Percentiles rank a stretch among this genome's conserved stretches.
Evolutionary conservation across 2,797 vertebrate species (phyloP).

Genomic region (Oryzias sinensis): DNA sequence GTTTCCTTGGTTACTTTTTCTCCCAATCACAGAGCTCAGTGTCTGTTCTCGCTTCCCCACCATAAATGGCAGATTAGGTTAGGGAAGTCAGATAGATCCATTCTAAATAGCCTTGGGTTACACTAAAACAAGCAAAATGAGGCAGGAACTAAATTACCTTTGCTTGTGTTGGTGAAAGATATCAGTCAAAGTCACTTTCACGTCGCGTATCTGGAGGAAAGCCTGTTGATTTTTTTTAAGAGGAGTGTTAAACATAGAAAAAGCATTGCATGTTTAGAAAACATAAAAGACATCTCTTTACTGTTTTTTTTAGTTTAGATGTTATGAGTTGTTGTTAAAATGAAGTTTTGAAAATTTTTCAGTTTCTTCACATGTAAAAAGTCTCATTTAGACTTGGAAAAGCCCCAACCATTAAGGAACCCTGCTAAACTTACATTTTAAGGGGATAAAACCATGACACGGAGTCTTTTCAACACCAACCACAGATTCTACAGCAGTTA

Average conservation of each 20-base stretch:
- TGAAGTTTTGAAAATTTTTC: too few relatives aligned
- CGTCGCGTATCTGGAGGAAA: slow-evolving; percentile 26
- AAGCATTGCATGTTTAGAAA: slow-evolving; percentile 1
- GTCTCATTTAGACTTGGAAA: too few relatives aligned
- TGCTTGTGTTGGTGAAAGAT: slow-evolving; percentile 66
- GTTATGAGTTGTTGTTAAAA: too few relatives aligned
- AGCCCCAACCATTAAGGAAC: too few relatives aligned
- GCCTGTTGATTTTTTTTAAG: slow-evolving; percentile 29
- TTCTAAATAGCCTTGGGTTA: slow-evolving; percentile 78
- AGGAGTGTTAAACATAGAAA: slow-evolving; percentile 17
- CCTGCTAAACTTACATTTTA: too few relatives aligned
- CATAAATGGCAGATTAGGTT: slow-evolving; percentile 81
- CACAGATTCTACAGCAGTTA: too few relatives aligned
- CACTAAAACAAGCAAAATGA: slow-evolving; percentile 75
- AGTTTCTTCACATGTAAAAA: too few relatives aligned
- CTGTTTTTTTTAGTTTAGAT: too few relatives aligned
- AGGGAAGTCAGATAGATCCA: slow-evolving; percentile 71
- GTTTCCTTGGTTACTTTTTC: slow-evolving; percentile 78
- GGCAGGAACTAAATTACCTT: slow-evolving; percentile 75
- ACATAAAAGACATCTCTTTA: neutral
- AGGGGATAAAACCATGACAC: too few relatives aligned
- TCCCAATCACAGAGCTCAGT: slow-evolving; percentile 65
- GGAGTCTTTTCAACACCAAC: too few relatives aligned
- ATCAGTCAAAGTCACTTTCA: slow-evolving; percentile 70
- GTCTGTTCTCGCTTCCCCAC: slow-evolving; percentile 51